Evolutionary conservation across 2,888 invertebrate genomes (phyloP), one percentile per base, ranked within the genome.

Genomic region (Mesorhabditis belari): DNA sequence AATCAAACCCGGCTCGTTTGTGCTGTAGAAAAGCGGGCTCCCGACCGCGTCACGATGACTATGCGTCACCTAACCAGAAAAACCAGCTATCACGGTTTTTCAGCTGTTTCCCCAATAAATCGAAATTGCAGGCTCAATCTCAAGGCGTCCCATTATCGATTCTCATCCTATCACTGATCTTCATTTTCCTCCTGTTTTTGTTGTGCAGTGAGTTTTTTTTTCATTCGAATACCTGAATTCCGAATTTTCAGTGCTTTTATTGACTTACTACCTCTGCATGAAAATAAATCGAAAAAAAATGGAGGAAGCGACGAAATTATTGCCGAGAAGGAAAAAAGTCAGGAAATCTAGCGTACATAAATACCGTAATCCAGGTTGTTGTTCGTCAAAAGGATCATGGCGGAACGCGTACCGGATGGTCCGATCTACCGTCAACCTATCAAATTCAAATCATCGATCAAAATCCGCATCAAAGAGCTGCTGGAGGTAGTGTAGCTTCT

Each of bases 371-470:
- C 59, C 44, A 70, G 70, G 73, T 75, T 5, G 66, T 74, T 2
- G 74, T 77, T 5, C 73, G 71, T 1, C 73, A 67, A 29, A 76
- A 75, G 58, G 61, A 66, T 23, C 72, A 70, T 5, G 50, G 67
- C 55, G 54, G 49, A 21, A 70, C 70, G 9, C 68, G 68, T n/a
- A 74, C 70, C 24, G 63, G 63, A 5, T 73, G 67, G 57, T 68
- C 73, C 4, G 62, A 66, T 56, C 62, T 64, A 5, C 64, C 67
- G 5, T 64, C 73, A 5, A 62, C 70, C 0, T 73, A 73, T 50
- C 63, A 63, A n/a, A 70, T 73, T 28, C 66, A 67, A 55, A 62
- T 69, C 12, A 60, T 69, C 23, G 69, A 69, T 49, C 61, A 64
- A 26, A 51, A 61, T 50, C 51, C 65, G 1, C 62, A 64, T 21